These are phyloP conservation scores for Romanomermis culicivorax DNA, from an alignment of 2,888 invertebrate species.

Conservation along the genomic window DNA sequence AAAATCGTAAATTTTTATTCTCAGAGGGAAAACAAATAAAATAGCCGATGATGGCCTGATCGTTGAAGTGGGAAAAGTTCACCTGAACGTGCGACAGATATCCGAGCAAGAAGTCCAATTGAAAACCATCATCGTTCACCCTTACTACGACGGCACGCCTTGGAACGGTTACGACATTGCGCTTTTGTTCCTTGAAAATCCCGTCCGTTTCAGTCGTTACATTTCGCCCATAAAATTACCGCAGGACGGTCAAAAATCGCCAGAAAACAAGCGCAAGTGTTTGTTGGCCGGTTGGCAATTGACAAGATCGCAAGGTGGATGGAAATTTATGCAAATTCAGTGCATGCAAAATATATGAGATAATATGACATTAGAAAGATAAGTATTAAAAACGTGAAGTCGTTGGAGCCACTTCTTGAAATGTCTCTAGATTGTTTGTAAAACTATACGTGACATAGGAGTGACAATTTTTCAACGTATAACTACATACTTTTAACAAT, in stretches of 20 bases:
- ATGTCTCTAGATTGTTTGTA: too few relatives aligned
- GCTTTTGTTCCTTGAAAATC: background rate
- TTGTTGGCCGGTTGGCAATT: conserved; percentile 5
- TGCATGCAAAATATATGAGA: too few relatives aligned
- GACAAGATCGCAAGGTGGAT: too few relatives aligned
- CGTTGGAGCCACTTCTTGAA: too few relatives aligned
- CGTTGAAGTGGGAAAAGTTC: background rate
- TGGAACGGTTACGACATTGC: background rate
- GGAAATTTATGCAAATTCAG: too few relatives aligned
- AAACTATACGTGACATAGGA: too few relatives aligned
- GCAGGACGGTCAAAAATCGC: conserved; percentile 1
- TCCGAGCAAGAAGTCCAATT: background rate
- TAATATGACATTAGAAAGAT: too few relatives aligned
- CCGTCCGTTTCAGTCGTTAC: background rate
- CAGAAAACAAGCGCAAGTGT: conserved; percentile 6
- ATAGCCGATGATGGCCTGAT: background rate
- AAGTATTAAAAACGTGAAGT: too few relatives aligned
- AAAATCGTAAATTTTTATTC: too few relatives aligned
- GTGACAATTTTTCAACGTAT: too few relatives aligned
- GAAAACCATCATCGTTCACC: background rate
- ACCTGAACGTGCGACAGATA: background rate
- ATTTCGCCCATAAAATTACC: background rate
- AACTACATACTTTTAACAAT: too few relatives aligned
- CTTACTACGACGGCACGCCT: background rate
- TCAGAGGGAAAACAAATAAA: too few relatives aligned